phyloP scores from a whole-genome alignment of 2,113 vertebrate species.

The Apistogramma diplotaenia region DNA sequence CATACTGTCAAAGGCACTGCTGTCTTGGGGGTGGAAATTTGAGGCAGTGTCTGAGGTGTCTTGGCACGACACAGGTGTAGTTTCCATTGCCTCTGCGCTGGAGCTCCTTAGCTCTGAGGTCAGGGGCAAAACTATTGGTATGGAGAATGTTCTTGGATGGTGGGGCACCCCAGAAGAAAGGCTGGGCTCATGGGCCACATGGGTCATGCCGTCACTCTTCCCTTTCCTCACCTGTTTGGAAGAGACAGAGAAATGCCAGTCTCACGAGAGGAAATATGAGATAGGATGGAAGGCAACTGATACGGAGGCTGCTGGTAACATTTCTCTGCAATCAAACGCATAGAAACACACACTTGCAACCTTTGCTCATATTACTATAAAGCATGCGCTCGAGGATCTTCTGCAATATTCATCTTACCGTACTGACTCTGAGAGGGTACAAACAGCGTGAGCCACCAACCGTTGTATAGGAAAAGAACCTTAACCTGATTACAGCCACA shows the following conservation, averaged over 20 bases:
- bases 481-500: slow-evolving; percentile 59
- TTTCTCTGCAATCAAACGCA: not conserved
- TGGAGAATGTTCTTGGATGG: slow-evolving; percentile 17
- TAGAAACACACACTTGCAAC: not conserved
- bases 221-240: slow-evolving; percentile 65
- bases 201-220: slow-evolving; percentile 22
- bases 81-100: slow-evolving; percentile 52
- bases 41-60: not conserved
- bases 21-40: not conserved
- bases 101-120: slow-evolving; percentile 33
- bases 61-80: not conserved
- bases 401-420: slow-evolving; percentile 61
- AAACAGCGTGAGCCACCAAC: slow-evolving; percentile 36
- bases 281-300: slow-evolving; percentile 19
- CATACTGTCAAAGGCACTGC: slow-evolving; percentile 35
- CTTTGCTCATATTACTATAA: slow-evolving; percentile 35
- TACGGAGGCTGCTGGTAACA: not conserved
- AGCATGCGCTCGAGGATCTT: slow-evolving; percentile 9
- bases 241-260: slow-evolving; percentile 20
- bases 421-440: slow-evolving; percentile 59
- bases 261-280: slow-evolving; percentile 36
- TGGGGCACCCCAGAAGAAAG: not conserved
- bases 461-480: slow-evolving; percentile 67
- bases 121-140: slow-evolving; percentile 37
- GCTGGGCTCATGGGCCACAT: slow-evolving; percentile 12